Conservation (phyloP, 2,797 vertebrate species). For the Oreochromis grahami region DNA sequence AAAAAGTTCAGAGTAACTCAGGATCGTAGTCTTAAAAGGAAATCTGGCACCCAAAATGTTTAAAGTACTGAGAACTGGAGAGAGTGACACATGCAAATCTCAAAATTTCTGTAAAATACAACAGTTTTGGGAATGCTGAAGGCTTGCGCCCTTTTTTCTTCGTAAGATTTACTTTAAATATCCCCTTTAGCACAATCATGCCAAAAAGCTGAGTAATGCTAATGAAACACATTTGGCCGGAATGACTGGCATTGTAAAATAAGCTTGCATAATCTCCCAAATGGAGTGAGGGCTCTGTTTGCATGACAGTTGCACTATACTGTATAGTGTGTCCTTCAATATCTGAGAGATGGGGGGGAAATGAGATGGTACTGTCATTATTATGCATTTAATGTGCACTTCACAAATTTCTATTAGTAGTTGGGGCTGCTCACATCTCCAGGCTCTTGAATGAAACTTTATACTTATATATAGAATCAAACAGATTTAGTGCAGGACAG, state of each 20-base stretch:
- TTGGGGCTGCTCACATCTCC: neutral
- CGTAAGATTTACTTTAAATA: slow-evolving; percentile 34
- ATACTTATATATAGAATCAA: neutral
- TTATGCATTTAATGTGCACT: neutral
- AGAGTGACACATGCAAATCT: slow-evolving; percentile 42
- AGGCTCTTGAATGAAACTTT: neutral
- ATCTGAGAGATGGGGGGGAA: rapidly evolving
- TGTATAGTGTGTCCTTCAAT: neutral
- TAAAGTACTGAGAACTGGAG: slow-evolving; percentile 45
- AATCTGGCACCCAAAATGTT: slow-evolving; percentile 50
- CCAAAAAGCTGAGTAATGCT: slow-evolving; percentile 56
- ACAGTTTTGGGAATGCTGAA: slow-evolving; percentile 16
- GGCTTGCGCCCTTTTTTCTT: slow-evolving; percentile 18
- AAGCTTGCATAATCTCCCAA: slow-evolving; percentile 45
- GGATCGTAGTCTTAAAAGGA: slow-evolving; percentile 34
- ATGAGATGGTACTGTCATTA: neutral
- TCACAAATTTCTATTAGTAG: neutral
- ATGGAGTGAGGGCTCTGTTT: slow-evolving; percentile 30
- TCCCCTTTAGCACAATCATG: slow-evolving; percentile 23
- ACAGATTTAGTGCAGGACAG: neutral
- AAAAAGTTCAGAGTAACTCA: slow-evolving; percentile 40
- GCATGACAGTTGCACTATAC: slow-evolving; percentile 1
- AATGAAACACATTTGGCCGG: slow-evolving; percentile 56
- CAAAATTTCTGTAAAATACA: slow-evolving; percentile 23
- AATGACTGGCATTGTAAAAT: slow-evolving; percentile 53